Conservation (phyloP, 2,888 invertebrate genomes). For the Hipparchia sbordonii region DNA sequence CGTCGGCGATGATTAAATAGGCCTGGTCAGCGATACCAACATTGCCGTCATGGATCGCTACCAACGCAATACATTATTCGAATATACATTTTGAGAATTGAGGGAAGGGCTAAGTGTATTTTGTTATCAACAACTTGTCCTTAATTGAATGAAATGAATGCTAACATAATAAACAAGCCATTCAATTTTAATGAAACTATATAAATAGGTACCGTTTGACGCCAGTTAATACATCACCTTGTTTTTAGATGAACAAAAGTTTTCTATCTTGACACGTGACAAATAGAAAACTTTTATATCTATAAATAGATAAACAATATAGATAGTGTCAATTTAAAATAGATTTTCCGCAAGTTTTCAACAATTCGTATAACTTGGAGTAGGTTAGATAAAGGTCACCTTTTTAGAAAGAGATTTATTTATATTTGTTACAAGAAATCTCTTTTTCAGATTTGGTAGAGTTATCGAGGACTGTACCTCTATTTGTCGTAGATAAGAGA, state of each 20-base stretch:
- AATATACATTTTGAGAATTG: too few species aligned
- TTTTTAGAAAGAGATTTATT: neutral
- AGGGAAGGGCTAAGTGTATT: too few species aligned
- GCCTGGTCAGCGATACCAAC: too few species aligned
- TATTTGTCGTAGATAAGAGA: neutral
- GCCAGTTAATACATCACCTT: neutral
- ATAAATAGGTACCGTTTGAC: neutral
- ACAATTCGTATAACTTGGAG: neutral
- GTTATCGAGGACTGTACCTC: neutral
- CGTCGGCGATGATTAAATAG: too few species aligned
- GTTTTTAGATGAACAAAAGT: neutral
- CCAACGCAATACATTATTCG: too few species aligned
- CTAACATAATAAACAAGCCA: too few species aligned
- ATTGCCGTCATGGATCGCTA: too few species aligned
- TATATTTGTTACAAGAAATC: neutral
- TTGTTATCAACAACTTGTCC: too few species aligned
- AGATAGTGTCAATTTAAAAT: conserved; percentile 15
- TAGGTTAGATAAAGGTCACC: conserved; percentile 10
- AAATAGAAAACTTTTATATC: neutral
- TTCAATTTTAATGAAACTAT: neutral
- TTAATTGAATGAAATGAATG: too few species aligned
- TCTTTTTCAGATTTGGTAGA: neutral
- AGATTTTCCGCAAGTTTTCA: neutral
- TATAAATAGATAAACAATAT: too few species aligned
- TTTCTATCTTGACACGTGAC: neutral